Conservation (phyloP, 2,888 invertebrate species). For the Lasiommata megera region DNA sequence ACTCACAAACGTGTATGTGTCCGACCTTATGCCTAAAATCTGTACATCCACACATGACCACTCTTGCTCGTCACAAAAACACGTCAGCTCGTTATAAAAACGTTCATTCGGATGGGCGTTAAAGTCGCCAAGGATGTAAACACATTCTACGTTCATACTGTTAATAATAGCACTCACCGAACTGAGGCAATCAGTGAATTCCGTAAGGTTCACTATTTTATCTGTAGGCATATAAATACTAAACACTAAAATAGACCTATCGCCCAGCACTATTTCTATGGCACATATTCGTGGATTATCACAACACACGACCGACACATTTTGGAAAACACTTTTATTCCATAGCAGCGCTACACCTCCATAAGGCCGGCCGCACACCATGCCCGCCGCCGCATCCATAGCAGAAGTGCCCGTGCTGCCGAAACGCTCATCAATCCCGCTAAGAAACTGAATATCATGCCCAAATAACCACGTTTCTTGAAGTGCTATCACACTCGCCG, state of each 20-base stretch:
- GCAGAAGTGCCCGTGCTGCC: conserved; percentile 13
- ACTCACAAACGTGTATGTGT: no score
- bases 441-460: conserved; percentile 17
- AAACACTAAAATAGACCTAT: conserved; percentile 20
- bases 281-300: conserved; percentile 23
- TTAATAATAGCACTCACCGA: conserved; percentile 15
- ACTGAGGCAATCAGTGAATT: conserved; percentile 23
- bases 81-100: conserved; percentile 20
- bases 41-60: conserved; percentile 5
- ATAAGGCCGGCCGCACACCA: conserved; percentile 26
- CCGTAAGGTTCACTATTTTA: conserved; percentile 14
- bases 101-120: conserved; percentile 23
- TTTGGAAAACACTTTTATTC: conserved; percentile 18
- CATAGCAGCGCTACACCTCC: conserved; percentile 33
- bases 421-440: not conserved
- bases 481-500: conserved; percentile 19
- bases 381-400: conserved; percentile 25
- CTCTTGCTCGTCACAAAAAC: conserved; percentile 26
- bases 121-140: conserved; percentile 21
- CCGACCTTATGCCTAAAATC: no score
- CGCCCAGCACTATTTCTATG: conserved; percentile 11
- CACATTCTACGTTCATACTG: conserved; percentile 6
- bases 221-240: conserved; percentile 33
- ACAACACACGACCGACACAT: conserved; percentile 24
- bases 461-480: conserved; percentile 27